phyloP scores from a whole-genome alignment of 2,797 vertebrate species.

The Sphaeramia orbicularis region DNA sequence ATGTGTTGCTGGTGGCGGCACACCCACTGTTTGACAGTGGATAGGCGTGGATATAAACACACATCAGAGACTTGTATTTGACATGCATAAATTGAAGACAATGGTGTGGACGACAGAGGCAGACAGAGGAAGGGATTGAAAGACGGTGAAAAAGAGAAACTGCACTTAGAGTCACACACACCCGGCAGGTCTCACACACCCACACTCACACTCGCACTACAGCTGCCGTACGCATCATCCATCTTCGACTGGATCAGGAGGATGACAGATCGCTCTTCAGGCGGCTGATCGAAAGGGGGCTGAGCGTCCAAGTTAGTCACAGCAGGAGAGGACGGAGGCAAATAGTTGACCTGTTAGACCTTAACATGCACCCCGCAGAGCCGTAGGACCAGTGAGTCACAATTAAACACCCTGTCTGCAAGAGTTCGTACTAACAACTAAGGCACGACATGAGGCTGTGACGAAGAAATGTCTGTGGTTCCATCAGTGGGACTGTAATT shows the following conservation, averaged over 20 bases:
- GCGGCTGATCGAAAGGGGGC: conserved; percentile 27
- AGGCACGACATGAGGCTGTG: too few relatives aligned
- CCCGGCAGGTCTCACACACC: conserved; percentile 35
- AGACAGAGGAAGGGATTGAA: neutral
- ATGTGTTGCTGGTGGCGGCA: conserved; percentile 26
- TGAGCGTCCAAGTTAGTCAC: conserved; percentile 28
- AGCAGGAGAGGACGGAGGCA: conserved; percentile 18
- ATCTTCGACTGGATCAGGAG: conserved; percentile 53
- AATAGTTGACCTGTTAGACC: conserved; percentile 43
- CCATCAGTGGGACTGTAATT: too few relatives aligned
- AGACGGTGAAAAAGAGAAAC: neutral
- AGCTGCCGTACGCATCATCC: conserved; percentile 58
- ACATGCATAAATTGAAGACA: conserved; percentile 8
- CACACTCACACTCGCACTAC: conserved; percentile 34
- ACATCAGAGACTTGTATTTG: conserved; percentile 14
- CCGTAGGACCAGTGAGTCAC: too few relatives aligned
- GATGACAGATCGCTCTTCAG: conserved; percentile 48
- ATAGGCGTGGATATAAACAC: conserved; percentile 3
- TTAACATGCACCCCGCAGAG: too few relatives aligned
- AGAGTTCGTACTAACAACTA: too few relatives aligned
- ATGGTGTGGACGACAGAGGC: neutral
- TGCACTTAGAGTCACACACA: conserved; percentile 6
- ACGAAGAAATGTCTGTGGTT: too few relatives aligned
- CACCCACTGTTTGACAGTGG: conserved; percentile 43
- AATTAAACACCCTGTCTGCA: too few relatives aligned